Conservation (phyloP, 2,797 vertebrate species). For the Eospalax fontanierii region DNA sequence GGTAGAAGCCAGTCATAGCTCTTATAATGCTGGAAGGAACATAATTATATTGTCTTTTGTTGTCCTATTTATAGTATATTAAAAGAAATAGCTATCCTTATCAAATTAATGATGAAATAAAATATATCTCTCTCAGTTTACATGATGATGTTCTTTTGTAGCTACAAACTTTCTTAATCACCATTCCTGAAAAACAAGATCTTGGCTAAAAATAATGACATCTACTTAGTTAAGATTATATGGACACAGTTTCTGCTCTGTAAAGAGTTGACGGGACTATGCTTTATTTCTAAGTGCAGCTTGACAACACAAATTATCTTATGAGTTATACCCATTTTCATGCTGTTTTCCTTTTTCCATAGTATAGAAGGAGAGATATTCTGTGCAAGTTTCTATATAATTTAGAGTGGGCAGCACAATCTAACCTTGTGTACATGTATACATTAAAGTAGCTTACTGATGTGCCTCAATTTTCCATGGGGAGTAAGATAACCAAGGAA, state of each 20-base stretch:
- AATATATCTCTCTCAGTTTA: not conserved
- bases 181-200: not conserved
- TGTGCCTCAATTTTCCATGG: not conserved
- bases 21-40: not conserved
- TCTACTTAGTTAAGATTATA: not conserved
- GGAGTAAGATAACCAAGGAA: not conserved
- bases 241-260: not conserved
- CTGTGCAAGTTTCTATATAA: not conserved
- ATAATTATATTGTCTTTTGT: not conserved
- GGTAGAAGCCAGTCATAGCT: not conserved
- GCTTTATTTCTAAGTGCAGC: not conserved
- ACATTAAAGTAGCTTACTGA: not conserved
- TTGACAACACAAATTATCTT: conserved; percentile 37
- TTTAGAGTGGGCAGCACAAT: conserved; percentile 9
- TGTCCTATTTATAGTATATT: not conserved
- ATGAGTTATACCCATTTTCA: not conserved
- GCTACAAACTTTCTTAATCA: not conserved
- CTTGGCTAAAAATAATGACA: not conserved
- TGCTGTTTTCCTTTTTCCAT: not conserved
- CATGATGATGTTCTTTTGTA: not conserved
- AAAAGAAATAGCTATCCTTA: conserved; percentile 29
- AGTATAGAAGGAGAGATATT: not conserved
- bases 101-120: conserved; percentile 22
- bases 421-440: not conserved
- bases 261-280: not conserved